Evolutionary conservation across 2,888 invertebrate species (phyloP).

Genomic region (Melieria crassipennis): DNA sequence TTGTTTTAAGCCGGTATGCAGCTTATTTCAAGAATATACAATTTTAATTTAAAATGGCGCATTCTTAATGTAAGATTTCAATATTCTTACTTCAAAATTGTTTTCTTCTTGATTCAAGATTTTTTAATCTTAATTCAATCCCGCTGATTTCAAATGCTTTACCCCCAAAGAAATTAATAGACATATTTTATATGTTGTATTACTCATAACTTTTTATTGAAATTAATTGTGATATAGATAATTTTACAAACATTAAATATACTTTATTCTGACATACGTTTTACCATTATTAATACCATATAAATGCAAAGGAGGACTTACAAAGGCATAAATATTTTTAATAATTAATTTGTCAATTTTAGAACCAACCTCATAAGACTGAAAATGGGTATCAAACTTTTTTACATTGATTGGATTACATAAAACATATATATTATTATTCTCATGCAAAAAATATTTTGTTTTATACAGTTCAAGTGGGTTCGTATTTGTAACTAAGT

Average conservation of each 20-base stretch:
- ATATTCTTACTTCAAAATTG: neutral
- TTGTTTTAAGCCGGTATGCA: no score
- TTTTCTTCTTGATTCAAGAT: constrained; percentile 6
- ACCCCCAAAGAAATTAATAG: neutral
- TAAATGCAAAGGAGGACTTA: constrained; percentile 6
- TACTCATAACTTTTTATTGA: neutral
- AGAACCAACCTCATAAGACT: neutral
- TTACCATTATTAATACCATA: constrained; percentile 9
- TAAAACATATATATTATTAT: neutral
- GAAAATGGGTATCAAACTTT: constrained; percentile 9
- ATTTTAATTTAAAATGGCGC: no score
- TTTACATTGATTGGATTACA: constrained; percentile 9
- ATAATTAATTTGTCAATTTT: constrained; percentile 4
- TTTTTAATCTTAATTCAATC: neutral
- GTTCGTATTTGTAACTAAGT: neutral
- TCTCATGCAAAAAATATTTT: constrained; percentile 1
- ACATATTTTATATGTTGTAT: neutral
- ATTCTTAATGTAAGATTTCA: no score
- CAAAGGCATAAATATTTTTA: neutral
- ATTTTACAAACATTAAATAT: neutral
- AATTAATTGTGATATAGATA: neutral
- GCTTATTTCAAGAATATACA: no score
- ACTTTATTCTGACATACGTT: neutral
- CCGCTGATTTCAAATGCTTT: neutral
- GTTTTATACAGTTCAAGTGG: constrained; percentile 1